These are phyloP conservation scores for Isaurus tuberculatus DNA, from an alignment of 92 coral and sea anemone species.

Conservation along the genomic window DNA sequence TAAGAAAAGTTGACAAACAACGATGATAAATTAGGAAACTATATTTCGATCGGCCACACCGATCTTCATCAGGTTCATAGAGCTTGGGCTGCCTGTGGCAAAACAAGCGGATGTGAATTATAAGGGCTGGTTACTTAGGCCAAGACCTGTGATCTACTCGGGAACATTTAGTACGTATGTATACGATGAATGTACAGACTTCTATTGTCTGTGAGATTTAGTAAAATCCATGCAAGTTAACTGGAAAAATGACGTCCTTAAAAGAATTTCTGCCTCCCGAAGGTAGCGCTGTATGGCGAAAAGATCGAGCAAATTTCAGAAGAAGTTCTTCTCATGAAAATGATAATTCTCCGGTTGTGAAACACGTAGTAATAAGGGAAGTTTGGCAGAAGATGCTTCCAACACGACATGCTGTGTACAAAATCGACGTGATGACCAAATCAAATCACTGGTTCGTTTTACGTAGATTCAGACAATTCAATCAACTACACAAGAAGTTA, in stretches of 20 bases:
- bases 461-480: constrained; percentile 92
- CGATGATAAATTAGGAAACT: no score
- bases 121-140: constrained; percentile 19
- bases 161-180: not conserved
- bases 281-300: constrained; percentile 95
- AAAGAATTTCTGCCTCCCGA: constrained; percentile 88
- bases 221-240: not conserved
- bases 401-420: constrained; percentile 94
- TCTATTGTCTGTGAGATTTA: not conserved
- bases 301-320: constrained; percentile 69
- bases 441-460: constrained; percentile 97
- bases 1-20: no score
- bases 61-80: no score
- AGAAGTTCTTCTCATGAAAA: constrained; percentile 72
- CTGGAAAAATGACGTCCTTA: constrained; percentile 80
- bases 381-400: constrained; percentile 91
- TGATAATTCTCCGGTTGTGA: constrained; percentile 71
- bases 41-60: no score
- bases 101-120: not conserved
- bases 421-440: constrained; percentile 97
- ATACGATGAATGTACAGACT: not conserved
- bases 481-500: constrained; percentile 81
- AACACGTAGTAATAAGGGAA: constrained; percentile 96
- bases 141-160: not conserved
- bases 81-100: not conserved